Evolutionary conservation across 2,113 vertebrate genomes (phyloP).

Genomic region (Micronycteris hirsuta): DNA sequence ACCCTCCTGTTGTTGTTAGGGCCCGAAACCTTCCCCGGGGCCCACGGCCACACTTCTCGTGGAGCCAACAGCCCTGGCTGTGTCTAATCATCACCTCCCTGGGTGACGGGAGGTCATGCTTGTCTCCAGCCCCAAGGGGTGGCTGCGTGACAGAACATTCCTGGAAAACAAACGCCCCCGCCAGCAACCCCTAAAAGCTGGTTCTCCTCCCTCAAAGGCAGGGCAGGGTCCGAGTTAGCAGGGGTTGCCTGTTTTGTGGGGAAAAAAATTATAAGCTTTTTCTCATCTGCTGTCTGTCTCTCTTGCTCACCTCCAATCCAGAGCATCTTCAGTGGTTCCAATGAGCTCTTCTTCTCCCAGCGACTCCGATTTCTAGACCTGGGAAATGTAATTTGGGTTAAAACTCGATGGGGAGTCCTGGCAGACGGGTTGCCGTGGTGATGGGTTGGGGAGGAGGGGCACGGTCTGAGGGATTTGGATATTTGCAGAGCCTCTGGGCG

Average conservation of each 20-base stretch:
- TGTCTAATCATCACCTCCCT: neutral
- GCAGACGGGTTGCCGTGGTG: slow-evolving; percentile 62
- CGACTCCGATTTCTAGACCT: slow-evolving; percentile 49
- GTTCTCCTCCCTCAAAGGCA: neutral
- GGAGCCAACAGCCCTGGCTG: neutral
- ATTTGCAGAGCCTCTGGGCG: slow-evolving; percentile 3
- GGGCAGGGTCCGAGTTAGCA: neutral
- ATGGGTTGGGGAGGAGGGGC: neutral
- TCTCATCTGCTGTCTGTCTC: rapidly evolving
- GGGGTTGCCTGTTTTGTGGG: rapidly evolving
- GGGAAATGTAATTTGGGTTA: slow-evolving; percentile 72
- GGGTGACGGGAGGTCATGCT: neutral
- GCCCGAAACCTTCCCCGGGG: rapidly evolving
- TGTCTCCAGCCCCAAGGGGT: neutral
- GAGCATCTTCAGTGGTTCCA: neutral
- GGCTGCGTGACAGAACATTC: neutral
- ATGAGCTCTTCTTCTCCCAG: neutral
- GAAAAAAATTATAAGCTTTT: rapidly evolving
- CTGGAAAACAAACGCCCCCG: neutral
- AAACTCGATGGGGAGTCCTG: slow-evolving; percentile 67
- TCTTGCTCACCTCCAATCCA: neutral
- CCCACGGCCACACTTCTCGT: rapidly evolving
- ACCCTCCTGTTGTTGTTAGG: no score
- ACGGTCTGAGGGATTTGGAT: neutral
- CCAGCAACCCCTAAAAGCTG: neutral